Evolutionary conservation across 2,888 invertebrate species (phyloP).

Genomic region (Fabriciana adippe): DNA sequence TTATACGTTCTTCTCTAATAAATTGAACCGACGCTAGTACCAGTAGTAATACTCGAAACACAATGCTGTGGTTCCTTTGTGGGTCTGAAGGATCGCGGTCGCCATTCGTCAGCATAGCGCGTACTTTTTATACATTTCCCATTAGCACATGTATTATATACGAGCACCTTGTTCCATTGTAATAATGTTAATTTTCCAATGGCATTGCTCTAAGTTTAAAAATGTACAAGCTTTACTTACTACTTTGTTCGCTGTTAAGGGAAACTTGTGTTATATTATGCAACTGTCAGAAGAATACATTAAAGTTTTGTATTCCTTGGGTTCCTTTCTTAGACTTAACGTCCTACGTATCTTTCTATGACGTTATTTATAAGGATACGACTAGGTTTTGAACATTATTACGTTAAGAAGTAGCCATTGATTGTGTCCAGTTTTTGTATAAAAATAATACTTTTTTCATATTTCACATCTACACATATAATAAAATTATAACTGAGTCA

Average conservation of each 20-base stretch:
- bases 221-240: conserved; percentile 30
- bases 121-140: conserved; percentile 41
- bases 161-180: conserved; percentile 12
- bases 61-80: conserved; percentile 59
- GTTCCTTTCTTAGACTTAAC: not conserved
- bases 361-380: no score
- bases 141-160: conserved; percentile 27
- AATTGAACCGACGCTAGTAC: conserved; percentile 40
- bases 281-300: conserved; percentile 37
- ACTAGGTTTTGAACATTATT: no score
- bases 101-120: conserved; percentile 49
- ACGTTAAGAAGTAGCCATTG: no score
- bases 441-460: no score
- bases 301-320: conserved; percentile 6
- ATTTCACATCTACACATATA: no score
- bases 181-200: conserved; percentile 23
- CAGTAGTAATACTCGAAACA: conserved; percentile 56
- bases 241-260: conserved; percentile 28
- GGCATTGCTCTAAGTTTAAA: conserved; percentile 7
- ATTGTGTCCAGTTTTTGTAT: no score
- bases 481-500: no score
- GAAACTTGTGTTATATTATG: conserved; percentile 24
- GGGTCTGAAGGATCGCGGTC: conserved; percentile 50
- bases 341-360: not conserved
- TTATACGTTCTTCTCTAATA: conserved; percentile 6